Evolutionary conservation across 2,888 invertebrate genomes (phyloP).

Genomic region (Pollenia griseotomentosa): DNA sequence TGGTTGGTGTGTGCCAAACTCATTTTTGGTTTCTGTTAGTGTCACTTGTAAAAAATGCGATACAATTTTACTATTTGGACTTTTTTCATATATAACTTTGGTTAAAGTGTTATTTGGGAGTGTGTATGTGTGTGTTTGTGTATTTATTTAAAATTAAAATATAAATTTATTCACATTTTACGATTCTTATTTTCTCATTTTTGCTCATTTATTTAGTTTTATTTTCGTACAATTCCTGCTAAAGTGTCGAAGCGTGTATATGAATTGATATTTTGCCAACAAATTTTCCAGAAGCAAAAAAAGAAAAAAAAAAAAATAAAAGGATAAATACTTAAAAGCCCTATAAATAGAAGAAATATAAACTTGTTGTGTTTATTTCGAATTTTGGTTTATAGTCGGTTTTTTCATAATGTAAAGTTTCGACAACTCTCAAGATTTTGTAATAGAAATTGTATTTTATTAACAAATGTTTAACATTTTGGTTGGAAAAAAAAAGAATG

Average conservation of each 20-base stretch:
- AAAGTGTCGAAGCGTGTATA: constrained; percentile 63
- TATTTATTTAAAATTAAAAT: constrained; percentile 45
- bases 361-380: constrained; percentile 29
- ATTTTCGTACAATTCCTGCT: constrained; percentile 38
- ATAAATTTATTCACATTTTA: constrained; percentile 48
- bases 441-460: background rate
- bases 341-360: constrained; percentile 5
- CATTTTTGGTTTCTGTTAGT: constrained; percentile 53
- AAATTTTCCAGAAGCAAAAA: background rate
- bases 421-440: background rate
- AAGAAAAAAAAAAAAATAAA: background rate
- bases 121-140: background rate
- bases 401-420: background rate
- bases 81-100: constrained; percentile 6
- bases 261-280: constrained; percentile 68
- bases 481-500: constrained; percentile 24
- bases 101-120: background rate
- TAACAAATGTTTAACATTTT: constrained; percentile 8
- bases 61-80: constrained; percentile 27
- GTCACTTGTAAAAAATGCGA: constrained; percentile 41
- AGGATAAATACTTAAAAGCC: constrained; percentile 10
- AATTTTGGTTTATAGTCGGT: no score
- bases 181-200: background rate
- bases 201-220: constrained; percentile 47
- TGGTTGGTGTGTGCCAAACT: constrained; percentile 37